phyloP scores from a whole-genome alignment of 1,140 invertebrate genomes.

The Phortica variegata region DNA sequence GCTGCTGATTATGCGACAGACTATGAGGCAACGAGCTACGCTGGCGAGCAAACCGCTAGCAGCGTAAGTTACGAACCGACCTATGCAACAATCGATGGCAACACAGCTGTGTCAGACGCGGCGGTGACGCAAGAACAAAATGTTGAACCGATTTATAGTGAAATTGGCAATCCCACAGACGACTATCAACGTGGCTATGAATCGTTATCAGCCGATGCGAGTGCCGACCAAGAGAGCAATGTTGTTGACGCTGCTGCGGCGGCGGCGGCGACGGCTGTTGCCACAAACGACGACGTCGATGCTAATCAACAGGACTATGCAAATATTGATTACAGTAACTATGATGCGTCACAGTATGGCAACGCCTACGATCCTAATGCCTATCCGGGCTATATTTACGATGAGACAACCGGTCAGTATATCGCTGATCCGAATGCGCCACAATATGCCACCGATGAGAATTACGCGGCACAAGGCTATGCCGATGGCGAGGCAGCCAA shows the following conservation, averaged over 20 bases:
- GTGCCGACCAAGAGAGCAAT: conserved; percentile 7
- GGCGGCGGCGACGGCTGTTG: neutral
- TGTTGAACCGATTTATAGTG: conserved; percentile 38
- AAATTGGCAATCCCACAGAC: conserved; percentile 51
- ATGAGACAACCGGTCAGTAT: conserved; percentile 47
- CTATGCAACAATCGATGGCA: conserved; percentile 38
- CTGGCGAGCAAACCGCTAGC: too few species aligned
- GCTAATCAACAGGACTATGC: conserved; percentile 37
- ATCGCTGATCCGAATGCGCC: conserved; percentile 46
- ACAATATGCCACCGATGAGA: conserved; percentile 35
- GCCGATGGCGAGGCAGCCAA: conserved; percentile 22
- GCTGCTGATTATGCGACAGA: conserved; percentile 33
- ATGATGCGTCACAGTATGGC: conserved; percentile 41
- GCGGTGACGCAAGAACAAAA: conserved; percentile 2
- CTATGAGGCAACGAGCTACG: conserved; percentile 32
- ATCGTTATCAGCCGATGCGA: conserved; percentile 31
- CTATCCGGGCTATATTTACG: conserved; percentile 53
- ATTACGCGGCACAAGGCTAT: conserved; percentile 38
- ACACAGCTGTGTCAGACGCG: conserved; percentile 11
- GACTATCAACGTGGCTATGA: conserved; percentile 42
- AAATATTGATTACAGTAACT: conserved; percentile 49
- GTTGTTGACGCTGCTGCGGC: conserved; percentile 1
- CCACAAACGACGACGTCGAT: conserved; percentile 2
- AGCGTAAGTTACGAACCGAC: conserved; percentile 32
- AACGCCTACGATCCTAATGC: conserved; percentile 45